A percentile compares a stretch with the other conserved stretches of the same genome.
phyloP scores from a whole-genome alignment of 2,888 invertebrate species.

The Halictus quadricinctus region DNA sequence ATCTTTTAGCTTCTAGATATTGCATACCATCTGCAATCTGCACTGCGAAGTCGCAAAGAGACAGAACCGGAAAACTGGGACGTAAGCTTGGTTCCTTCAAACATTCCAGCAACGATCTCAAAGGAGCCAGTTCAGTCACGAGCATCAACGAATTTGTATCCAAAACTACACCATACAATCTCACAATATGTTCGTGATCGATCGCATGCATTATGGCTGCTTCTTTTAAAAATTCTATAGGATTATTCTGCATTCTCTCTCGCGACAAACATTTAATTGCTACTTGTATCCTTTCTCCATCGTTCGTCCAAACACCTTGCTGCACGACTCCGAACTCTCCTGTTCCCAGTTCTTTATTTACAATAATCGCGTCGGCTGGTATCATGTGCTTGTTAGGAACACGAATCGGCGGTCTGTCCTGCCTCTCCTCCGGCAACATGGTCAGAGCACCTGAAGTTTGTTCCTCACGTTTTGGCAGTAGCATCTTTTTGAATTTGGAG shows the following conservation, averaged over 20 bases:
- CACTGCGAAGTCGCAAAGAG: conserved; percentile 96
- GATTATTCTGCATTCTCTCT: conserved; percentile 97
- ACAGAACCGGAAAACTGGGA: conserved; percentile 95
- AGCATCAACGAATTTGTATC: conserved; percentile 92
- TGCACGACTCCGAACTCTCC: conserved; percentile 99
- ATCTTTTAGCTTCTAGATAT: conserved; percentile 96
- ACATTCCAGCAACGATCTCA: conserved; percentile 97
- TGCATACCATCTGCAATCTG: conserved; percentile 99
- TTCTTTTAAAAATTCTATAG: conserved; percentile 98
- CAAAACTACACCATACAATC: conserved; percentile 98
- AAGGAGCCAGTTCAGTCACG: conserved; percentile 97
- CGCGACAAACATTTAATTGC: conserved; percentile 98
- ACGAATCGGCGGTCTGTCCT: conserved; percentile 83
- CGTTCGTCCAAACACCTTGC: conserved; percentile 98
- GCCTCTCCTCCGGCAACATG: conserved; percentile 80
- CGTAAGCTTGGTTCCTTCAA: conserved; percentile 95
- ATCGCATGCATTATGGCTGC: conserved; percentile 99
- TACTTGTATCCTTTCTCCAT: conserved; percentile 96
- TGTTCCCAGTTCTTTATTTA: conserved; percentile 96
- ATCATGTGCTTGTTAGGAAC: conserved; percentile 93
- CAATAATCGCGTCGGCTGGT: conserved; percentile 94
- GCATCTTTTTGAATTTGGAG: conserved; percentile 93
- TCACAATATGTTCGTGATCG: conserved; percentile 97
- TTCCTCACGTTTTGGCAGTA: conserved; percentile 85
- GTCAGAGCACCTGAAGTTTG: conserved; percentile 76